Base-by-base conservation (phyloP, 30 jellyfish, hydroid and myxozoan genomes). In the Cassiopea xamachana region DNA sequence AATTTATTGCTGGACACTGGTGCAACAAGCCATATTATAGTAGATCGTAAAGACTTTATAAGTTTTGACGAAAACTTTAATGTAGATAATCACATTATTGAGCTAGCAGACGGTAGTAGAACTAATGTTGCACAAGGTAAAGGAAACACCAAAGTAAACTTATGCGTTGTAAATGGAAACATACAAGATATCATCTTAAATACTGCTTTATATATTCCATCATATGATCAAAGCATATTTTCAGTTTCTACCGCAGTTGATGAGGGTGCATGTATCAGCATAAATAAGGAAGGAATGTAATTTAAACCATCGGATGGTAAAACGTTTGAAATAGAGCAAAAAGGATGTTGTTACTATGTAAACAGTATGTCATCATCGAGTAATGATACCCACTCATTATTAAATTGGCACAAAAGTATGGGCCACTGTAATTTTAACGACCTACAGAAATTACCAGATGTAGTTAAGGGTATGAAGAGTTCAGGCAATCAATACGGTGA, bases 391-490 rank as follows among this genome's bases (percentile, higher is more conserved):
- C 83, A 78, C 68, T 61, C 77, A 10, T 77, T 87, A 48, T 17
- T 76, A 76, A 48, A 47, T 17, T 77, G 94, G 94, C 94, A 87
- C 77, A 67, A 73, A 86, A 86, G 73, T 12, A 19, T 86, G 71
- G 93, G 93, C 16, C 93, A 86, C 69, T 86, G 93, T 59, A 92
- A 92, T 77, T n/a, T 60, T 55, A 62, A 46, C 47, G 98, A 92
- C 75, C 55, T 92, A n/a, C 60, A 7, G 39, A 80, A 82, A 81
- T 61, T 92, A 64, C 91, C 82, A 92, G 48, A 58, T 74, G 97
- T 87, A 43, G 90, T 84, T 39, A 72, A 71, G 62, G 98, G 98
- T 47, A 92, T 92, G 98, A 69, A 92, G 48, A 90, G 81, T 59
- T 81, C 92, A 62, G 77, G 64, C 48, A 50, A 62, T 44, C 81